Evolutionary conservation across 2,888 invertebrate species (phyloP).

Genomic region (Melinopterus prodromus): DNA sequence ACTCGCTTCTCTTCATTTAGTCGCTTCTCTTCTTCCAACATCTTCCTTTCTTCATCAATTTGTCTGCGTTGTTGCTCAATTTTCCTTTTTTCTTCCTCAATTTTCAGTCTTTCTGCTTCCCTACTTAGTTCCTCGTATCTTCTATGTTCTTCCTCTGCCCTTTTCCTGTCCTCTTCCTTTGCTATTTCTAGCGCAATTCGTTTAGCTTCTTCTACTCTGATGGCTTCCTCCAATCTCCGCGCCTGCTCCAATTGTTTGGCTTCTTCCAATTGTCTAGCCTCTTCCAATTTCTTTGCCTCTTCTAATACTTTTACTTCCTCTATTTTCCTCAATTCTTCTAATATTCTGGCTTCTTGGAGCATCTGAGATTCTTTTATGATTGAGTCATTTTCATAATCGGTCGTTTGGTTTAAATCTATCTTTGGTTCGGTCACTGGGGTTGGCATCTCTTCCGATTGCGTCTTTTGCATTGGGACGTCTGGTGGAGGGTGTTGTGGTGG

Average conservation of each 20-base stretch:
- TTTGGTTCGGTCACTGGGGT: constrained; percentile 11
- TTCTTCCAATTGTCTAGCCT: background rate
- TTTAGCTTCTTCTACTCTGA: background rate
- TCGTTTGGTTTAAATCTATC: background rate
- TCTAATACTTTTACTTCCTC: background rate
- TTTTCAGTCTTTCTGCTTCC: background rate
- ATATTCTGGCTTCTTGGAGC: background rate
- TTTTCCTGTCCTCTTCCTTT: constrained; percentile 9
- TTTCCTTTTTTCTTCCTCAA: background rate
- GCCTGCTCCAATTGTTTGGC: background rate
- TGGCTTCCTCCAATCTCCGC: background rate
- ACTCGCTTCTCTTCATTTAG: background rate
- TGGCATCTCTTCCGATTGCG: background rate
- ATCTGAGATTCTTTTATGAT: background rate
- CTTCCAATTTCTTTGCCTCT: background rate
- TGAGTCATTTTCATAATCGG: background rate
- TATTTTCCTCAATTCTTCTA: constrained; percentile 13
- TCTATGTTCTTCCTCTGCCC: background rate
- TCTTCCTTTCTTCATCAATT: background rate
- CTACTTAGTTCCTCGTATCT: constrained; percentile 9
- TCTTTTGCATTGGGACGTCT: background rate
- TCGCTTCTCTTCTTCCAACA: background rate
- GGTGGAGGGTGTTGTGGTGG: constrained; percentile 21
- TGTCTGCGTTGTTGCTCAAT: constrained; percentile 9
- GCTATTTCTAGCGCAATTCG: constrained; percentile 5